Base-by-base conservation (phyloP, 1,140 invertebrate species). In the Chironomus striatipennis region DNA sequence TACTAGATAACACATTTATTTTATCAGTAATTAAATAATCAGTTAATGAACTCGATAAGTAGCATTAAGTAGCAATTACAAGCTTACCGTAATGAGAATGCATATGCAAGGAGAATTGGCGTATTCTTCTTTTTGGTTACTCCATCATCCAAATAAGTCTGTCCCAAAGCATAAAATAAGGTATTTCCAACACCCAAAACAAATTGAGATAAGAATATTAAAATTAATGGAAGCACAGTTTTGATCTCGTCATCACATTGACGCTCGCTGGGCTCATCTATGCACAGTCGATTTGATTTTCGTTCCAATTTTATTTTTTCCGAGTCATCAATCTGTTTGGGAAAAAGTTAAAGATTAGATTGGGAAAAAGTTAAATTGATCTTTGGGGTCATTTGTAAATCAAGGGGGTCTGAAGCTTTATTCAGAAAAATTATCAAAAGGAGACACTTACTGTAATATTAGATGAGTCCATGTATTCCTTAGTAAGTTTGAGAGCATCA, bases 71-170 rank as follows among this genome's bases (percentile, higher is more conserved):
- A 34, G 1, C 2, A 34, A 34, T 1, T 34, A 2, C 0, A n/a
- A 1, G 15, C 4, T 57, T n/a, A 57, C 47, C 47, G 12, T 34
- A 82, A 64, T 0, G 81, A 74, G 77, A 81, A 80, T 34, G 81
- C 81, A 74, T 81, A 79, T 0, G 85, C 75, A 57, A 90, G 78
- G 57, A 90, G 80, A 77, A 89, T 83, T 0, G 90, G 89, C 0
- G 88, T 88, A 77, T 89, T 88, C 15, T 86, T 88, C 77, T 89
- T 88, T 77, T 89, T 88, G 0, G 88, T 88, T 5, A 57, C 47
- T 76, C 90, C 90, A 75, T 91, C 90, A 78, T 91, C 90, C 73
- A 91, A 77, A 77, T 90, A 91, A 1, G 89, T 88, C 76, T 89
- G 87, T 1, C 90, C 89, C 17, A 91, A 80, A 2, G 87, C 86